Percentiles rank a stretch among this genome's conserved stretches.
Evolutionary conservation across 2,113 vertebrate genomes (phyloP).

Genomic region (Tautogolabrus adspersus): DNA sequence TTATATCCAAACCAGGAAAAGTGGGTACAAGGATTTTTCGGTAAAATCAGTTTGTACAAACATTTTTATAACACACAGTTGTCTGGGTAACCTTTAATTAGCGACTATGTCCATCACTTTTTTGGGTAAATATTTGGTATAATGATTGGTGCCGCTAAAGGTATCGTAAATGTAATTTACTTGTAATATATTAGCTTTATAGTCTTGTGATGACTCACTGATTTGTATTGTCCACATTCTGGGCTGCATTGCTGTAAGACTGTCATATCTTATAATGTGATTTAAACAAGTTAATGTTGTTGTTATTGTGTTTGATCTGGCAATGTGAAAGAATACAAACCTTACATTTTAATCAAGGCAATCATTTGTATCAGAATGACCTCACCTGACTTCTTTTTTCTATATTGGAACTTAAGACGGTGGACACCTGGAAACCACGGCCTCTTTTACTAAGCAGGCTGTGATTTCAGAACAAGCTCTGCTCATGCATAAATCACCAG

Average conservation of each 20-base stretch:
- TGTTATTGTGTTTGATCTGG: slow-evolving; percentile 2
- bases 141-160: too few relatives aligned
- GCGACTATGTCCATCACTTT: not conserved
- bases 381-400: slow-evolving; percentile 4
- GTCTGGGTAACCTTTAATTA: not conserved
- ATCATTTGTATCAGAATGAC: slow-evolving; percentile 35
- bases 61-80: not conserved
- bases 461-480: slow-evolving; percentile 41
- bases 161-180: too few relatives aligned
- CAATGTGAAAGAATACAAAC: not conserved
- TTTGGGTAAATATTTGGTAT: too few relatives aligned
- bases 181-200: too few relatives aligned
- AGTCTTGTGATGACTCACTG: too few relatives aligned
- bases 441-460: slow-evolving; percentile 15
- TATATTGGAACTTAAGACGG: not conserved
- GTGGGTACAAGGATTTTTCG: not conserved
- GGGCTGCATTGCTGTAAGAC: not conserved
- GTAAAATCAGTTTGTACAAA: not conserved
- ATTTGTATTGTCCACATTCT: too few relatives aligned
- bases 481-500: slow-evolving; percentile 48
- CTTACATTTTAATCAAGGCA: slow-evolving; percentile 32
- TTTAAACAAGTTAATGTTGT: not conserved
- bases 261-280: slow-evolving; percentile 10
- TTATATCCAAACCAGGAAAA: not conserved
- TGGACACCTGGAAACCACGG: slow-evolving; percentile 20